These are phyloP conservation scores for Magallana ariakensis DNA, from an alignment of 1,140 invertebrate species.

Conservation along the genomic window DNA sequence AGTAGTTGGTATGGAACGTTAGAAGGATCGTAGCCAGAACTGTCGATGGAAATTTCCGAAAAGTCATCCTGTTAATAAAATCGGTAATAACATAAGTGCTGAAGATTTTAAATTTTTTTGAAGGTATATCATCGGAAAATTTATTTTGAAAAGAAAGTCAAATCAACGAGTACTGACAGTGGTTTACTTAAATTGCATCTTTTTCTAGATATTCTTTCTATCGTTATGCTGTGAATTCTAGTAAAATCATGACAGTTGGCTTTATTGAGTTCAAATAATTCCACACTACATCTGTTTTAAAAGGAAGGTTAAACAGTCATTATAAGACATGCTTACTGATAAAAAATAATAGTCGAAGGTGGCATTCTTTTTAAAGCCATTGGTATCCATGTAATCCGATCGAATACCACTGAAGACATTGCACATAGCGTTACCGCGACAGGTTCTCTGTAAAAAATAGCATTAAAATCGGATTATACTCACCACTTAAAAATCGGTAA, in stretches of 20 bases:
- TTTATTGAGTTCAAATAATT: no score
- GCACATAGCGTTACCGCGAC: constrained; percentile 62
- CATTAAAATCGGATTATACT: not conserved
- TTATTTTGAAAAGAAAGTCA: no score
- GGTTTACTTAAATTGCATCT: no score
- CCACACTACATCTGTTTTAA: no score
- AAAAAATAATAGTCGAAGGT: constrained; percentile 69
- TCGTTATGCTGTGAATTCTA: no score
- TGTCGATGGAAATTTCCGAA: constrained; percentile 54
- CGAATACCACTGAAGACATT: constrained; percentile 66
- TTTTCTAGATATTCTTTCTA: no score
- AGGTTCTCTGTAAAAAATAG: constrained; percentile 57
- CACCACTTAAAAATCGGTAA: no score
- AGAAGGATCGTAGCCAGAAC: constrained; percentile 6
- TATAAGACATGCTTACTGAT: constrained; percentile 55
- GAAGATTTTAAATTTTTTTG: no score
- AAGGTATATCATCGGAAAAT: no score
- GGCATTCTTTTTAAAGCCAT: constrained; percentile 47
- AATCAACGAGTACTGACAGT: no score
- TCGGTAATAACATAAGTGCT: no score
- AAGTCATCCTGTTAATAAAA: constrained; percentile 52
- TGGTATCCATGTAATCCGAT: constrained; percentile 45
- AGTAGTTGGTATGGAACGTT: constrained; percentile 57
- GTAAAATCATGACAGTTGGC: no score
- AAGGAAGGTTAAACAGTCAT: not conserved